Conservation (phyloP, 2,888 invertebrate species). For the Polyommatus icarus region DNA sequence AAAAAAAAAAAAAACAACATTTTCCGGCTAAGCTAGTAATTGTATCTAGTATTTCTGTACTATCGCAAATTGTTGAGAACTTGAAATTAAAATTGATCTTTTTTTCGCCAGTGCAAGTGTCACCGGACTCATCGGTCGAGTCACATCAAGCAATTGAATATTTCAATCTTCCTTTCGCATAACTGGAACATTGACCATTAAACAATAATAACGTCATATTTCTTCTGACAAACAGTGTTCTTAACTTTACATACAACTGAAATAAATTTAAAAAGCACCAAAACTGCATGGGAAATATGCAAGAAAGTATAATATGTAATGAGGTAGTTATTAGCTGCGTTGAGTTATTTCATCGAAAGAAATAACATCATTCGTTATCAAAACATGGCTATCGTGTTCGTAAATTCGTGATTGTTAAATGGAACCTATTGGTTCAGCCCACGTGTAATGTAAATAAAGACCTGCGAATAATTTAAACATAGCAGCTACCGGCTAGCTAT, state of each 20-base stretch:
- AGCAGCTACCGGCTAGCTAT: too few species aligned
- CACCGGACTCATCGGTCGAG: background rate
- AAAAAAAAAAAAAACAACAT: too few species aligned
- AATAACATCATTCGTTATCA: background rate
- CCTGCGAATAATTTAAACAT: too few species aligned
- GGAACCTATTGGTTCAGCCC: background rate
- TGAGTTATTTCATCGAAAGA: background rate
- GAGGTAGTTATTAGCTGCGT: background rate
- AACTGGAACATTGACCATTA: background rate
- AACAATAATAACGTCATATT: background rate
- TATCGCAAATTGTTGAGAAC: background rate
- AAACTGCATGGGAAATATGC: background rate
- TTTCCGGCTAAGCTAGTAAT: too few species aligned
- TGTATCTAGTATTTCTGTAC: background rate
- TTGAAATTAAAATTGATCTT: background rate
- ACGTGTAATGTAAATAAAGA: background rate
- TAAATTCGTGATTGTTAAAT: background rate
- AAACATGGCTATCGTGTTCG: conserved; percentile 12
- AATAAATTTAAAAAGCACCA: background rate
- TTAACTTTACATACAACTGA: background rate
- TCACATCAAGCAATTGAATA: conserved; percentile 12
- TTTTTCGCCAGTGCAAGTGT: background rate
- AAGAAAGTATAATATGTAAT: too few species aligned
- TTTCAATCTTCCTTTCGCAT: background rate
- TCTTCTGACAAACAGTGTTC: background rate